Conservation (phyloP, 2,888 invertebrate species). For the Andrena hattorfiana region DNA sequence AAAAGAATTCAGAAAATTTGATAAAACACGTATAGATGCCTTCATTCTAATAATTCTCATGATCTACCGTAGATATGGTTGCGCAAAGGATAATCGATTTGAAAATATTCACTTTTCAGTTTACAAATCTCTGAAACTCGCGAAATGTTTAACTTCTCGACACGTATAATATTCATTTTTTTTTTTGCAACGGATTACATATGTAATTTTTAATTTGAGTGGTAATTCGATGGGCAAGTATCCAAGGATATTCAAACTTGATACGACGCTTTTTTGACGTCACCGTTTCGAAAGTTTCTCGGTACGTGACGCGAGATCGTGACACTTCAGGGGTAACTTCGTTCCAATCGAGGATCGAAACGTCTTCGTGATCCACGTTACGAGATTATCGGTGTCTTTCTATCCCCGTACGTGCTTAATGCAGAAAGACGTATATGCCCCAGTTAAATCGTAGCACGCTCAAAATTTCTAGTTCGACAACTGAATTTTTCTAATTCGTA, state of each 20-base stretch:
- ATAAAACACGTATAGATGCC: too few relatives aligned
- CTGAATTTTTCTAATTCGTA: background rate
- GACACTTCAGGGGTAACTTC: constrained; percentile 60
- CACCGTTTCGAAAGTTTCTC: constrained; percentile 45
- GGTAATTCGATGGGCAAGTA: constrained; percentile 10
- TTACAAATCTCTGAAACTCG: too few relatives aligned
- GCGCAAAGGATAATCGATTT: too few relatives aligned
- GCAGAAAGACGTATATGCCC: constrained; percentile 8
- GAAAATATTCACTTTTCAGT: too few relatives aligned
- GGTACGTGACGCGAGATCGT: constrained; percentile 58
- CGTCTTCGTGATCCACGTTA: constrained; percentile 38
- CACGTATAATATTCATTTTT: too few relatives aligned
- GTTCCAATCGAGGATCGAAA: constrained; percentile 55
- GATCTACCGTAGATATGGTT: too few relatives aligned
- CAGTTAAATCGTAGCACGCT: background rate
- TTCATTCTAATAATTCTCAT: too few relatives aligned
- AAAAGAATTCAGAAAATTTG: background rate
- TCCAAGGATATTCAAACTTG: constrained; percentile 57
- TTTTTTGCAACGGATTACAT: too few relatives aligned
- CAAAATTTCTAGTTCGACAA: constrained; percentile 22
- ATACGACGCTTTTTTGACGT: constrained; percentile 39
- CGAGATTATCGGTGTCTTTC: constrained; percentile 40
- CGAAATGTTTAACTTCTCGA: too few relatives aligned
- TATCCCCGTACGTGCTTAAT: constrained; percentile 26
- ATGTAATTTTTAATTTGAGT: too few relatives aligned